These are phyloP conservation scores for Potorous gilbertii DNA, from an alignment of 2,797 vertebrate genomes.

Conservation along the genomic window DNA sequence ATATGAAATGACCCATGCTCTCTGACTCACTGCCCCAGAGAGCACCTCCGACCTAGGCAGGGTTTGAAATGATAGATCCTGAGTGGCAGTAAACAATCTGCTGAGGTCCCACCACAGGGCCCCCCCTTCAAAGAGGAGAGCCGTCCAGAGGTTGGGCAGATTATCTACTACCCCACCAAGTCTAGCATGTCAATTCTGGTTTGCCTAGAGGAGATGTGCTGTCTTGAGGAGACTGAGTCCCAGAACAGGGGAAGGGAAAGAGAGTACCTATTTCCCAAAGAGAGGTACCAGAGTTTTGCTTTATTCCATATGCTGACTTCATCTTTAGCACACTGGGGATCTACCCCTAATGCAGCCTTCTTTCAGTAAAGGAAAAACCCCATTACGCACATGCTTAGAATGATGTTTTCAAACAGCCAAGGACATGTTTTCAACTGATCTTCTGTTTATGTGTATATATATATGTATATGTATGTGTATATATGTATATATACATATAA, in stretches of 20 bases:
- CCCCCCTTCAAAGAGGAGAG: not conserved
- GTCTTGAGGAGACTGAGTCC: not conserved
- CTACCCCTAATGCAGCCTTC: not conserved
- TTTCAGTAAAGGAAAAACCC: not conserved
- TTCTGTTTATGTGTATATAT: not conserved
- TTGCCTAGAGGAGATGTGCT: not conserved
- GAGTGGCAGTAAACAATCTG: conserved; percentile 8
- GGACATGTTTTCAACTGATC: not conserved
- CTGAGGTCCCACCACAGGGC: not conserved
- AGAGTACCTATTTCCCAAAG: not conserved
- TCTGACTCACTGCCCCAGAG: conserved; percentile 18
- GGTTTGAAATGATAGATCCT: conserved; percentile 1
- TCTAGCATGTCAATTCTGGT: not conserved
- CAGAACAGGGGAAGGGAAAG: not conserved
- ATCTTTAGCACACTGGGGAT: not conserved
- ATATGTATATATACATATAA: no score
- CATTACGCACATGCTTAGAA: conserved; percentile 15
- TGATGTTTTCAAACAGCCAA: conserved; percentile 15
- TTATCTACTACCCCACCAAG: not conserved
- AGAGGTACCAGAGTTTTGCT: not conserved
- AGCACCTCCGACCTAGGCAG: not conserved
- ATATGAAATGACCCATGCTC: not conserved
- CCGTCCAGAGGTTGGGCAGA: no score
- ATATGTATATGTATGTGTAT: no score
- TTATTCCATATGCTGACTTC: not conserved